Evolutionary conservation across 92 coral and sea anemone species (phyloP), one percentile per base, ranked within the genome.

Genomic region (Plumapathes pennacea): DNA sequence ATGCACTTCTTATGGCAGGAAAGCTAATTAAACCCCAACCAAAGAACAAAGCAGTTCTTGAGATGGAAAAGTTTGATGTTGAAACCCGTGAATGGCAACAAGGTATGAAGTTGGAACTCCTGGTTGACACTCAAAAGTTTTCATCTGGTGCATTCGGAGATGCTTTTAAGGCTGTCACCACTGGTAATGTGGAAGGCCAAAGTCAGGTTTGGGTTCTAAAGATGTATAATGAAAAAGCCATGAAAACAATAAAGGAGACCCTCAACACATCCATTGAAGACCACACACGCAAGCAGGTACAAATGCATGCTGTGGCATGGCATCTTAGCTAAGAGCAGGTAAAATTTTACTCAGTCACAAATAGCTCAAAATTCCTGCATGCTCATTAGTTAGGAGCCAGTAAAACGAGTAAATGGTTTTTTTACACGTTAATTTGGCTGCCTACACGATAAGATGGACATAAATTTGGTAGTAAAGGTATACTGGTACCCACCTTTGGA

Each of bases 221-320:
- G 46, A 34, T 27, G 40, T 71, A 63, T 32, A 71, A 71, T 50
- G 61, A 62, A 27, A 64, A 71, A 43, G 72, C 66, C 17, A 33
- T 33, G 24, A 60, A 64, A 62, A n/a, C 62, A 29, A 71, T 79
- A 26, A 41, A 67, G 48, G 38, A 14, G 31, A 14, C 53, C 24
- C 15, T 63, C 12, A 10, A 63, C 13, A 32, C 85, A 32, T 62
- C 59, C 38, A 32, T 71, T 20, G 80, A 63, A 42, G 38, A 44
- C 52, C 80, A 79, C 38, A 53, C 60, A 28, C 43, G 78, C 20
- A 70, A 78, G 25, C 79, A 70, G 47, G 70, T 79, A 27, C 75
- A 79, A 47, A 79, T 71, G 80, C 80, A 79, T 64, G 80, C 55
- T 38, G 85, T 70, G 19, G 85, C 80, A n/a, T 70, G 85, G 67